Conservation (phyloP, 2,888 invertebrate genomes). For the Ceramica pisi region DNA sequence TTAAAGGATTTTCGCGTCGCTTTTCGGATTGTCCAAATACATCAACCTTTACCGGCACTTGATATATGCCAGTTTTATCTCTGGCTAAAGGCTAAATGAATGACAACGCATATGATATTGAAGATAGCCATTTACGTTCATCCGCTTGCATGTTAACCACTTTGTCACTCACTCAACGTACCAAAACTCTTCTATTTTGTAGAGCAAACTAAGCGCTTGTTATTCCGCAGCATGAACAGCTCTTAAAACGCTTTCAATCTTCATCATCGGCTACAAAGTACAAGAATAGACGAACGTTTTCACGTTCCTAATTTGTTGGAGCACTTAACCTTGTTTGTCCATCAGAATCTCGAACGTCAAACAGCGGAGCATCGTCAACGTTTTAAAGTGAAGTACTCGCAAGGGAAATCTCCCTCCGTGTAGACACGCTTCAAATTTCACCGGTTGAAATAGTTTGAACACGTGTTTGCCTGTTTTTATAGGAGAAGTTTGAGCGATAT, state of each 20-base stretch:
- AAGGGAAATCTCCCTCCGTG: slow-evolving; percentile 62
- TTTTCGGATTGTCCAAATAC: neutral
- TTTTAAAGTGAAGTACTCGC: slow-evolving; percentile 64
- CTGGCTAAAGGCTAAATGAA: neutral
- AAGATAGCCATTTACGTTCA: neutral
- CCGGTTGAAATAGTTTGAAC: slow-evolving; percentile 58
- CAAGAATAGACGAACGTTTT: slow-evolving; percentile 34
- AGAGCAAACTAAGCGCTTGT: neutral
- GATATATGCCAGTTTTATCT: neutral
- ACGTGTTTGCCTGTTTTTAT: slow-evolving; percentile 51
- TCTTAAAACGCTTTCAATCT: slow-evolving; percentile 52
- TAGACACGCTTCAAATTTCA: slow-evolving; percentile 61
- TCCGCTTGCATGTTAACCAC: neutral
- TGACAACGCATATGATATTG: neutral
- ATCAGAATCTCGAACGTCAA: slow-evolving; percentile 63
- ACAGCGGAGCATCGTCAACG: slow-evolving; percentile 63
- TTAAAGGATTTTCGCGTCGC: neutral
- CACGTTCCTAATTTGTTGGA: slow-evolving; percentile 60
- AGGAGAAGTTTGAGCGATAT: slow-evolving; percentile 38
- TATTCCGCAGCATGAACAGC: slow-evolving; percentile 29
- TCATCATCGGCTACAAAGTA: slow-evolving; percentile 39
- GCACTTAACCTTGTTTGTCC: slow-evolving; percentile 58
- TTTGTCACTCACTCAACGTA: neutral
- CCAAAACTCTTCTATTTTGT: neutral
- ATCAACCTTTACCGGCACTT: neutral